A percentile compares a stretch with the other conserved stretches of the same genome.
phyloP scores from a whole-genome alignment of 1,140 invertebrate genomes.

The Diplogasteroides magnus region DNA sequence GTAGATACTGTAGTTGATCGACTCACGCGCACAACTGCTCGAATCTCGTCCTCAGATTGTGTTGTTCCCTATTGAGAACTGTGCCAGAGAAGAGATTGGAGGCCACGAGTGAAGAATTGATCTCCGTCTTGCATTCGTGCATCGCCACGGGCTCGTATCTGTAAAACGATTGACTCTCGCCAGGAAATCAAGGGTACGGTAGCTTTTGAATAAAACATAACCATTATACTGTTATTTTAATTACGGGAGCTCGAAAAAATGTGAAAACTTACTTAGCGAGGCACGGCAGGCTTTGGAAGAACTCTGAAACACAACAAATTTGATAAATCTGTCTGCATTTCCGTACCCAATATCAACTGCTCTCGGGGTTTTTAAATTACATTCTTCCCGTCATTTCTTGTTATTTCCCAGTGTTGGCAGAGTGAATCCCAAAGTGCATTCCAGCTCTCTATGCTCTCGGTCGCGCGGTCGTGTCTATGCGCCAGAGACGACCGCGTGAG shows the following conservation, averaged over 20 bases:
- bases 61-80: slow-evolving; percentile 34
- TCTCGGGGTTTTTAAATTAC: too few species aligned
- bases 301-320: slow-evolving; percentile 26
- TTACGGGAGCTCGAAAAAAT: neutral
- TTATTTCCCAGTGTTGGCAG: too few species aligned
- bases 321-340: too few species aligned
- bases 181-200: neutral
- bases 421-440: too few species aligned
- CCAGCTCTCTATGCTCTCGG: too few species aligned
- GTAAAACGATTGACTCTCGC: slow-evolving; percentile 5
- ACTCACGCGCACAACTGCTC: slow-evolving; percentile 29
- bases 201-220: neutral
- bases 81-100: slow-evolving; percentile 27
- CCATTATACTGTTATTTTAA: neutral
- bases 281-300: slow-evolving; percentile 32
- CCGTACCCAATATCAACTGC: too few species aligned
- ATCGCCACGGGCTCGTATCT: slow-evolving; percentile 32
- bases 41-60: slow-evolving; percentile 29
- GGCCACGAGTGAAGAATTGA: slow-evolving; percentile 28
- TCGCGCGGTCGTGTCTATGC: too few species aligned
- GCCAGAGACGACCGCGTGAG: too few species aligned
- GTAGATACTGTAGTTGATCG: neutral
- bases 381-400: too few species aligned
- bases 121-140: slow-evolving; percentile 23
- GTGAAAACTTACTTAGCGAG: slow-evolving; percentile 32